Base-by-base conservation (phyloP, 2,888 invertebrate genomes). In the Galeruca laticollis region DNA sequence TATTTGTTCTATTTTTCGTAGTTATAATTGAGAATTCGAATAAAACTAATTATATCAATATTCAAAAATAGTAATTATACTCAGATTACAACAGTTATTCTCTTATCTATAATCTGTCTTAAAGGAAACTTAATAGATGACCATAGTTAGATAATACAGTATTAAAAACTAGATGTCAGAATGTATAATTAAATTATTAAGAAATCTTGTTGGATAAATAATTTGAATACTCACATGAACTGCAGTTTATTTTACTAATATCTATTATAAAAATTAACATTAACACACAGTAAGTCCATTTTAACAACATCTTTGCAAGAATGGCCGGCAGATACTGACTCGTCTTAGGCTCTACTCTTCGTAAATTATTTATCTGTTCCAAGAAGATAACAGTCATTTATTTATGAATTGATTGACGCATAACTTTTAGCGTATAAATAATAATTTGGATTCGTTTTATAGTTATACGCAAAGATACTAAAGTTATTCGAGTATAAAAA, bases 261-360 rank as follows among this genome's bases (percentile, higher is more conserved):
- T 65, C 18, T 47, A 33, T 47, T 59, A 65, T 13, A 13, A 65
- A 11, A 35, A 15, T 33, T 26, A 65, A 21, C 13, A 57, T n/a
- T 8, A 59, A n/a, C 21, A 59, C 5, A 49, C 56, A 65, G 13
- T 6, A 26, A 43, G 9, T 54, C 57, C 57, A 59, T 21, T 49
- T 43, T 5, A 65, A 35, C 57, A 57, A 65, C 65, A 65, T 65
- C 47, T 20, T 65, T 11, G 13, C 10, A 65, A 15, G 13, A 65
- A 47, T 11, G 18, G 1, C 20, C 1, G 8, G 2, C 2, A 11
- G 15, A 20, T 18, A 49, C 18, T 51, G 51, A 20, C 15, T 43
- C 1, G 15, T 43, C n/a, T n/a, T n/a, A n/a, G n/a, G 15, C n/a
- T 8, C 11, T 43, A 43, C 11, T 51, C 10, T 21, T 21, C 18